Conservation (phyloP, 1,140 invertebrate species). For the Aphidius gifuensis region DNA sequence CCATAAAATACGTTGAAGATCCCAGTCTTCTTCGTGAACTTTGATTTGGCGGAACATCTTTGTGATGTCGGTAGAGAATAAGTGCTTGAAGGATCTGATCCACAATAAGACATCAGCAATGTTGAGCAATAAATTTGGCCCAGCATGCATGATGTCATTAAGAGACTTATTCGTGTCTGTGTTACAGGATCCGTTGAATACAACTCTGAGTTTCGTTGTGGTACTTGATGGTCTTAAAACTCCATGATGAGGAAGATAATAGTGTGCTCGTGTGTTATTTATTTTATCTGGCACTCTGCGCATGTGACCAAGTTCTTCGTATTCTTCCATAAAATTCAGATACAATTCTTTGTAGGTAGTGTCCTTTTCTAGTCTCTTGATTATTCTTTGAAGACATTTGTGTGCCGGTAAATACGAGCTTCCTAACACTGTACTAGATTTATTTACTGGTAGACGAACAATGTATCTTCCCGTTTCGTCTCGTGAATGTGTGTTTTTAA, state of each 20-base stretch:
- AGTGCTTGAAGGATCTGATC: no score
- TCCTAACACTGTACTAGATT: conserved; percentile 22
- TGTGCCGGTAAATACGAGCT: conserved; percentile 26
- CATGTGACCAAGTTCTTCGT: conserved; percentile 15
- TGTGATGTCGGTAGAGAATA: no score
- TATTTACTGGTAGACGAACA: neutral
- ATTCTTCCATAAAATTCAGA: neutral
- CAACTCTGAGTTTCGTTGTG: conserved; percentile 1
- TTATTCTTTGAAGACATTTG: neutral
- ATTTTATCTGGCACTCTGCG: neutral
- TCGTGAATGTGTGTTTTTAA: neutral
- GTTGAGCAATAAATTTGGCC: no score
- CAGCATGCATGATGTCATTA: no score
- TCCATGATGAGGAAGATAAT: neutral
- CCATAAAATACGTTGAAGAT: no score
- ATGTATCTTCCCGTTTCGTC: neutral
- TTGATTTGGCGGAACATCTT: no score
- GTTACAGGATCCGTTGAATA: no score
- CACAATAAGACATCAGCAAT: no score
- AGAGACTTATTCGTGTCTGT: no score
- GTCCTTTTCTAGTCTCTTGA: neutral
- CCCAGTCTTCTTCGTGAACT: no score
- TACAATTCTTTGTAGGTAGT: neutral
- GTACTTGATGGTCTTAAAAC: neutral
- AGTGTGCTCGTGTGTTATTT: neutral